Conservation (phyloP, 2,113 vertebrate genomes). For the Neodon shergylaensis region DNA sequence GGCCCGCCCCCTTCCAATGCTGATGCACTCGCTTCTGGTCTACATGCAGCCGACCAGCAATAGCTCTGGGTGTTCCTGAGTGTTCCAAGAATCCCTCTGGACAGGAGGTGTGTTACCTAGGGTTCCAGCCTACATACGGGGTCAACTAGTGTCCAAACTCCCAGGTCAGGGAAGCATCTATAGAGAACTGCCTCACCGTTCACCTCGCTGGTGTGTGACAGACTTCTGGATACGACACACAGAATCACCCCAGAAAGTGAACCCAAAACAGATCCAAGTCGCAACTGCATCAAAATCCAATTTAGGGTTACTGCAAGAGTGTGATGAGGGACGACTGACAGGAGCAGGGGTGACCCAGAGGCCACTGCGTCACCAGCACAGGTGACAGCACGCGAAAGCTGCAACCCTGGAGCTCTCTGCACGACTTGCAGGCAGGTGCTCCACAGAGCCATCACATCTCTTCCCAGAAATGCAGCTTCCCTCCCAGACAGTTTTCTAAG, state of each 20-base stretch:
- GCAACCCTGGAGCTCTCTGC: neutral
- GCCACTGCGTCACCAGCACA: neutral
- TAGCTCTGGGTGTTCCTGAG: neutral
- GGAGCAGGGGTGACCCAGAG: neutral
- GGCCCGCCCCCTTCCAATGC: neutral
- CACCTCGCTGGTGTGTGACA: neutral
- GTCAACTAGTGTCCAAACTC: neutral
- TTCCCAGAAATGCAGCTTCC: neutral
- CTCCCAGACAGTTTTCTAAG: neutral
- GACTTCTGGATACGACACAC: too few relatives aligned
- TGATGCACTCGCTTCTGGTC: neutral
- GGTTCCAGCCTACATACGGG: neutral
- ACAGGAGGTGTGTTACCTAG: neutral
- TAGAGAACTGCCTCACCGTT: too few relatives aligned
- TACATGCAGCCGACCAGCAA: too few relatives aligned
- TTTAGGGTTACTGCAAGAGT: neutral
- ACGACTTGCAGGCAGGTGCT: neutral
- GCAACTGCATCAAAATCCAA: neutral
- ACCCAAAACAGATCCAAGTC: neutral
- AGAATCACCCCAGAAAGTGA: neutral
- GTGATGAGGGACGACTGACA: neutral
- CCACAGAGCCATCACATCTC: neutral
- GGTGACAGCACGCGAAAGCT: neutral
- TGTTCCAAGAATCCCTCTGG: neutral
- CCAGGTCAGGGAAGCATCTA: neutral